Conservation (phyloP, 1,140 invertebrate genomes). For the Sinonovacula constricta region DNA sequence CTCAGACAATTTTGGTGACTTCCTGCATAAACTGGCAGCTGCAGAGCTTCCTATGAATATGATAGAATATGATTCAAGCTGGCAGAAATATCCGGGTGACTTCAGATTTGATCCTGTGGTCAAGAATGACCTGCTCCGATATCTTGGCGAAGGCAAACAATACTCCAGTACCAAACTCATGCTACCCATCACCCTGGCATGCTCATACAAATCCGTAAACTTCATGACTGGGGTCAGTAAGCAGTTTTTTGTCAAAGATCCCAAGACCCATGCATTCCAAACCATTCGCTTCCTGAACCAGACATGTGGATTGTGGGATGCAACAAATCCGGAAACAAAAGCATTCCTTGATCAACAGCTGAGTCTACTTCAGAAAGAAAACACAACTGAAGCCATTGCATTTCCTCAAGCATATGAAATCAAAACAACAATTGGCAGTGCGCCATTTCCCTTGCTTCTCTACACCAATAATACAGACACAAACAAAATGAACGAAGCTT, state of each 20-base stretch:
- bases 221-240: constrained; percentile 71
- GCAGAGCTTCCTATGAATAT: constrained; percentile 25
- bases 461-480: constrained; percentile 39
- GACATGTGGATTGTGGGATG: constrained; percentile 76
- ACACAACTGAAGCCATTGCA: constrained; percentile 21
- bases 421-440: constrained; percentile 81
- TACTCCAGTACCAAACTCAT: constrained; percentile 85
- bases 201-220: constrained; percentile 86
- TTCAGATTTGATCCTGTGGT: constrained; percentile 84
- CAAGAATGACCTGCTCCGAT: constrained; percentile 81
- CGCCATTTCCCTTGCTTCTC: constrained; percentile 84
- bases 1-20: constrained; percentile 34
- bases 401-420: constrained; percentile 47
- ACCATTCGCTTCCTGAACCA: constrained; percentile 87
- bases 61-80: constrained; percentile 86
- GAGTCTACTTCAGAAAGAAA: constrained; percentile 89
- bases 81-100: constrained; percentile 92
- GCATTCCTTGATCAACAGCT: constrained; percentile 88
- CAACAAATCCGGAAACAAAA: constrained; percentile 75
- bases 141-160: constrained; percentile 81
- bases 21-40: constrained; percentile 79
- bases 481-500: constrained; percentile 39
- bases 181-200: constrained; percentile 94
- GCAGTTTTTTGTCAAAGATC: constrained; percentile 65
- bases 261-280: constrained; percentile 77